Evolutionary conservation across 2,113 vertebrate genomes (phyloP).

Genomic region (Bos indicus): DNA sequence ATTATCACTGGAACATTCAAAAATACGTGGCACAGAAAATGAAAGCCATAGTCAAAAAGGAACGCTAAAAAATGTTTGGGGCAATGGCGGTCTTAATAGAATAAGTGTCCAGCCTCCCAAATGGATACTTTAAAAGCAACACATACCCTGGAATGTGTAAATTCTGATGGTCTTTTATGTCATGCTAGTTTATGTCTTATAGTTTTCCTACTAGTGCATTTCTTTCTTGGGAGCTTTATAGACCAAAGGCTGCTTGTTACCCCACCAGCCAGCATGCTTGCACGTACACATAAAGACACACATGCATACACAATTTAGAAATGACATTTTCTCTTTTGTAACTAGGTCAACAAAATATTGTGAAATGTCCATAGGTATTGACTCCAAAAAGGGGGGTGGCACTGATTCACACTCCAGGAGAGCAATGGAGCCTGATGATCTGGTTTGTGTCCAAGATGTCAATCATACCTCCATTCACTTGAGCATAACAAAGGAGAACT

Average conservation of each 20-base stretch:
- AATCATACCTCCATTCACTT: neutral
- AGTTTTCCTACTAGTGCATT: neutral
- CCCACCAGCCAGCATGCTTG: neutral
- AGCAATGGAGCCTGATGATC: constrained; percentile 42
- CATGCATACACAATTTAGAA: constrained; percentile 19
- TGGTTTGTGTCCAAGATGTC: constrained; percentile 55
- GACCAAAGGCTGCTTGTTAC: neutral
- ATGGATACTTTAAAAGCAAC: neutral
- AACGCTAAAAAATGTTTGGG: neutral
- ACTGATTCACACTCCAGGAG: constrained; percentile 27
- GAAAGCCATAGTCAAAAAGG: neutral
- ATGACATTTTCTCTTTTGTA: constrained; percentile 60
- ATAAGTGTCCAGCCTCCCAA: neutral
- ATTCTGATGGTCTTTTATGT: neutral
- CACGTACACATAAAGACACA: neutral
- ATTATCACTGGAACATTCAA: neutral
- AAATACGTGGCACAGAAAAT: neutral
- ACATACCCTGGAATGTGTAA: neutral
- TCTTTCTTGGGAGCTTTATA: constrained; percentile 49
- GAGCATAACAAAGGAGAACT: neutral
- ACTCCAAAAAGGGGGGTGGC: constrained; percentile 50
- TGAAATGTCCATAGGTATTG: constrained; percentile 56
- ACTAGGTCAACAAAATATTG: constrained; percentile 54
- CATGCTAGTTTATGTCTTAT: neutral
- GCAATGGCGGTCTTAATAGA: neutral